Evolutionary conservation across 2,888 invertebrate species (phyloP).

Genomic region (Leptinotarsa haldemani): DNA sequence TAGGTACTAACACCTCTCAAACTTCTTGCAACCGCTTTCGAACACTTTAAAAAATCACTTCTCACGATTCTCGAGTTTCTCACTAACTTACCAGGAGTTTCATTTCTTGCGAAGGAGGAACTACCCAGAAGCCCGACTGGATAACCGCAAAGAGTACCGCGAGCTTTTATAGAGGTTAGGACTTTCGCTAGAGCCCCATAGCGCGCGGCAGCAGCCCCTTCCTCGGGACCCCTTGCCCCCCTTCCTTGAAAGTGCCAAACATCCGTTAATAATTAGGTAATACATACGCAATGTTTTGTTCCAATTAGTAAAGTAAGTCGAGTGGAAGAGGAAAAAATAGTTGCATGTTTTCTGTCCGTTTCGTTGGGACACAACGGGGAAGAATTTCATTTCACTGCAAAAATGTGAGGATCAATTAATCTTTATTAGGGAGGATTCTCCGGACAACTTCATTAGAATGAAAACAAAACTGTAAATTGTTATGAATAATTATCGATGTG

Average conservation of each 20-base stretch:
- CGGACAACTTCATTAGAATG: background rate
- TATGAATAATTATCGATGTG: background rate
- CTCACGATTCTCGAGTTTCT: background rate
- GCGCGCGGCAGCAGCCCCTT: constrained; percentile 38
- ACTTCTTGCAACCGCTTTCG: too few species aligned
- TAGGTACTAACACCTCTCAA: background rate
- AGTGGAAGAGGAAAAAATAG: constrained; percentile 26
- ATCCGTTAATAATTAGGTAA: constrained; percentile 55
- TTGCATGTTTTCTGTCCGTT: background rate
- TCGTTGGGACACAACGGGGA: constrained; percentile 10
- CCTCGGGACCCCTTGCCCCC: constrained; percentile 53
- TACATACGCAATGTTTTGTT: constrained; percentile 40
- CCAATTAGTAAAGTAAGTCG: constrained; percentile 36
- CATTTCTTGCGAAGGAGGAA: constrained; percentile 52
- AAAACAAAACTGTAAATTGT: background rate
- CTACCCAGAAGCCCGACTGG: constrained; percentile 58
- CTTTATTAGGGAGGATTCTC: background rate
- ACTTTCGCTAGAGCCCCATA: constrained; percentile 59
- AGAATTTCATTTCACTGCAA: constrained; percentile 8
- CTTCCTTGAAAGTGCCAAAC: constrained; percentile 56
- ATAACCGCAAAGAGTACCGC: constrained; percentile 36
- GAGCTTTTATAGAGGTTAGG: constrained; percentile 58
- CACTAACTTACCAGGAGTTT: constrained; percentile 63
- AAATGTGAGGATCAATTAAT: background rate
- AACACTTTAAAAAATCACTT: too few species aligned